Evolutionary conservation across 2,113 vertebrate species (phyloP).

Genomic region (Ophthalmolycus amberensis): DNA sequence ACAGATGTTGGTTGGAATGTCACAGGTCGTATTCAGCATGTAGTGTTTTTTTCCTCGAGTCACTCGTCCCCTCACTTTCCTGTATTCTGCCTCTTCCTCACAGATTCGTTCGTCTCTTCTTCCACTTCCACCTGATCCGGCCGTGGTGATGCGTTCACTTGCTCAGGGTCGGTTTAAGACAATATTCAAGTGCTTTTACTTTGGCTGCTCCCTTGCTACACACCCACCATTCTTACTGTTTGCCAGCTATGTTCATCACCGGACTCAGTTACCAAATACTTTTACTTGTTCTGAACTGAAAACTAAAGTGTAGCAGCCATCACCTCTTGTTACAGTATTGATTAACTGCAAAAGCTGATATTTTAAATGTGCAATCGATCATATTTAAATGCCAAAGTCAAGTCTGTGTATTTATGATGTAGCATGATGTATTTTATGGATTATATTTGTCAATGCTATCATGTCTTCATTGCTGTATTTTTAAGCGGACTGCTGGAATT

Average conservation of each 20-base stretch:
- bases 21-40: not conserved
- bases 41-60: not conserved
- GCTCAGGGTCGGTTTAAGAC: constrained; percentile 5
- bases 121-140: constrained; percentile 47
- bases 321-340: constrained; percentile 5
- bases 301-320: not conserved
- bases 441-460: not conserved
- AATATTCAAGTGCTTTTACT: not conserved
- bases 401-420: constrained; percentile 26
- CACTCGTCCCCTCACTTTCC: too few species aligned
- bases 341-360: not conserved
- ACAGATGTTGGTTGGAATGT: not conserved
- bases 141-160: not conserved
- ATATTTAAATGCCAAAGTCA: constrained; percentile 23
- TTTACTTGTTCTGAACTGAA: not conserved
- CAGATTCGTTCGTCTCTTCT: constrained; percentile 54
- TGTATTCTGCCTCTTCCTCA: constrained; percentile 4
- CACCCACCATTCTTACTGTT: not conserved
- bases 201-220: not conserved
- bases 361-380: constrained; percentile 20
- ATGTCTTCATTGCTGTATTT: constrained; percentile 19
- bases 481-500: not conserved
- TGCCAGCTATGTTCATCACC: not conserved
- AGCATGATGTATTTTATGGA: constrained; percentile 3
- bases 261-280: constrained; percentile 6